A percentile compares a stretch with the other conserved stretches of the same genome.
Evolutionary conservation across 1,140 invertebrate genomes (phyloP).

Genomic region (Cydia splendana): DNA sequence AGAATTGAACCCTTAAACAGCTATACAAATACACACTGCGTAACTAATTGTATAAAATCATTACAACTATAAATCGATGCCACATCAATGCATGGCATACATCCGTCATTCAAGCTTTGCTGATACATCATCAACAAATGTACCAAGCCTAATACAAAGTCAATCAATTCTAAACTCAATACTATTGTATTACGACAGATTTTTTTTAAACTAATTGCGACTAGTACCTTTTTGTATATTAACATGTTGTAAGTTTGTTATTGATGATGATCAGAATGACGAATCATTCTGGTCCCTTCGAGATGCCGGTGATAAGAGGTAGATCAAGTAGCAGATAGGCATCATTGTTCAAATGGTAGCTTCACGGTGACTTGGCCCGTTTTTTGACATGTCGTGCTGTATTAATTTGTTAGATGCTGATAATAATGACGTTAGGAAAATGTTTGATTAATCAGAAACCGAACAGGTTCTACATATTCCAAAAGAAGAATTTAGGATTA

Average conservation of each 20-base stretch:
- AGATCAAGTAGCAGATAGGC: conserved; percentile 20
- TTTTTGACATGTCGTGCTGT: conserved; percentile 5
- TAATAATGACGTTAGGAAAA: background rate
- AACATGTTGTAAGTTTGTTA: background rate
- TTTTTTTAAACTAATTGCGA: background rate
- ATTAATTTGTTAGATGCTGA: conserved; percentile 10
- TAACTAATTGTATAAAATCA: conserved; percentile 11
- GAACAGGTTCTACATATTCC: too few species aligned
- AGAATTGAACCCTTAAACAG: background rate
- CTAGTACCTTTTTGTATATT: background rate
- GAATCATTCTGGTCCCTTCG: conserved; percentile 6
- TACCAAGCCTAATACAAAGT: background rate
- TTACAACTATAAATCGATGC: conserved; percentile 13
- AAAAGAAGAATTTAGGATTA: too few species aligned
- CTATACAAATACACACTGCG: background rate
- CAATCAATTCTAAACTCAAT: background rate
- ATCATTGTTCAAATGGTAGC: conserved; percentile 11
- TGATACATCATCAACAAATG: background rate
- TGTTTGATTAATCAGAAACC: background rate
- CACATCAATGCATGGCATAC: background rate
- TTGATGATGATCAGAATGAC: conserved; percentile 4
- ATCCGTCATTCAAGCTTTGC: conserved; percentile 7
- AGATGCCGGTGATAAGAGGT: conserved; percentile 21
- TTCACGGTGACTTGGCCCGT: conserved; percentile 2
- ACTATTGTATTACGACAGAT: background rate